phyloP scores from a whole-genome alignment of 1,140 invertebrate species.

The Drosophila parvula region DNA sequence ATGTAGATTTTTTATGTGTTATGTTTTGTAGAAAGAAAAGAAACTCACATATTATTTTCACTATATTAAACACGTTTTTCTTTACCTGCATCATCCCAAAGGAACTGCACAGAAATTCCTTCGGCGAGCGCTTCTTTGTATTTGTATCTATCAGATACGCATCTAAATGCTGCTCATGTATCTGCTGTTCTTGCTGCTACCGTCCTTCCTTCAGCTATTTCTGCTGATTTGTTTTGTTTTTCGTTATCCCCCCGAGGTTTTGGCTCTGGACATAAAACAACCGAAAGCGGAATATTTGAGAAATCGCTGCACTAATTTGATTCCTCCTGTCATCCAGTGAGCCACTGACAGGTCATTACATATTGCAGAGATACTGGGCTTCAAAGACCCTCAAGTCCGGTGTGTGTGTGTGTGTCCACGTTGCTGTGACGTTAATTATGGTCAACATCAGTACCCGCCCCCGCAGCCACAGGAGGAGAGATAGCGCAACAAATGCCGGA shows the following conservation, averaged over 20 bases:
- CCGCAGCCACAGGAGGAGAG: background rate
- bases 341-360: constrained; percentile 43
- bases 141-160: constrained; percentile 67
- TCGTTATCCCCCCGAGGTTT: constrained; percentile 21
- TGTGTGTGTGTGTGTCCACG: constrained; percentile 21
- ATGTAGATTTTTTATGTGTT: too few relatives aligned
- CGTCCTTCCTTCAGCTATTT: constrained; percentile 36
- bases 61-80: background rate
- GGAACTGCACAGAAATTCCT: constrained; percentile 46
- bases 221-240: constrained; percentile 61
- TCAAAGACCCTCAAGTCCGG: constrained; percentile 21
- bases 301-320: constrained; percentile 65
- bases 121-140: constrained; percentile 19
- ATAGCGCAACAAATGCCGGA: constrained; percentile 32
- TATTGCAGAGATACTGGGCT: constrained; percentile 8
- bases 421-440: constrained; percentile 72
- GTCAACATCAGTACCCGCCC: constrained; percentile 33
- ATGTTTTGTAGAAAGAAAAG: too few relatives aligned
- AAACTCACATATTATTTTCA: too few relatives aligned
- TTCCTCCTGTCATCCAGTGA: constrained; percentile 43
- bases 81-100: background rate
- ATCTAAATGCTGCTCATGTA: constrained; percentile 65
- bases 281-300: constrained; percentile 44
- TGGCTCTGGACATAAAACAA: constrained; percentile 44
- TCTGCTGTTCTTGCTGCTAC: constrained; percentile 3